Conservation (phyloP, 2,797 vertebrate genomes). For the Chaunax sp. region DNA sequence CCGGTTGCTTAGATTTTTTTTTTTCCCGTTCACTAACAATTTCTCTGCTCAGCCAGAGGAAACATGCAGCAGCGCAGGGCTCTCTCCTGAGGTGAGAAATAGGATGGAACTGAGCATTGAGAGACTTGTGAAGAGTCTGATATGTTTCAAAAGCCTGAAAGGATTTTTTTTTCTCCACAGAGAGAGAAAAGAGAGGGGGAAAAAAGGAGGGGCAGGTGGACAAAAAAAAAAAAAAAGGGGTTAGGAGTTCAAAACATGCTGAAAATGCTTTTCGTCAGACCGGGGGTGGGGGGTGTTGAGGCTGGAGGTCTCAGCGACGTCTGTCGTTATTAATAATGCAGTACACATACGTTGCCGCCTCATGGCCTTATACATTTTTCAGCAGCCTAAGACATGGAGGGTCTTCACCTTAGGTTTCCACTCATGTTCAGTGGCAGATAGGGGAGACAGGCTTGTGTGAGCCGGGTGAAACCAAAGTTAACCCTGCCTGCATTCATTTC, state of each 20-base stretch:
- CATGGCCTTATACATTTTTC: conserved; percentile 80
- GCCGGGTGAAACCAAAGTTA: conserved; percentile 55
- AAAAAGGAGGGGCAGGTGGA: conserved; percentile 3
- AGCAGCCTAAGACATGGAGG: conserved; percentile 69
- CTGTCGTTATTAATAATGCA: conserved; percentile 79
- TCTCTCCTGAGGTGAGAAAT: conserved; percentile 31
- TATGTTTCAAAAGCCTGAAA: conserved; percentile 57
- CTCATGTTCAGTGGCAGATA: conserved; percentile 54
- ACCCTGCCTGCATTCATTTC: conserved; percentile 46
- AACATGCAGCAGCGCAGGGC: conserved; percentile 30
- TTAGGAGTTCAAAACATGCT: conserved; percentile 32
- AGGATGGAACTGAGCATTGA: conserved; percentile 35
- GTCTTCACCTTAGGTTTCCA: conserved; percentile 61
- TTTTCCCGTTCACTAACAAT: conserved; percentile 39
- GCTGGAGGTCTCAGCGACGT: conserved; percentile 47
- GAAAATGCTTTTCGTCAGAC: conserved; percentile 47
- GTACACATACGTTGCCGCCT: conserved; percentile 67
- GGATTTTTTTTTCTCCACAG: conserved; percentile 24
- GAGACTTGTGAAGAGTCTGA: conserved; percentile 43
- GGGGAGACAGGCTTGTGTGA: conserved; percentile 29
- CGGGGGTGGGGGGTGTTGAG: conserved; percentile 34
- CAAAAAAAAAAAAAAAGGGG: conserved; percentile 8
- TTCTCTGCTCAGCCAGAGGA: conserved; percentile 45
- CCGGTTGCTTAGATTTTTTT: conserved; percentile 29
- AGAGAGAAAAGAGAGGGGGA: conserved; percentile 14